Evolutionary conservation across 2,113 vertebrate genomes (phyloP), one percentile per base, ranked within the genome.

Genomic region (Leptobrachium leishanense): DNA sequence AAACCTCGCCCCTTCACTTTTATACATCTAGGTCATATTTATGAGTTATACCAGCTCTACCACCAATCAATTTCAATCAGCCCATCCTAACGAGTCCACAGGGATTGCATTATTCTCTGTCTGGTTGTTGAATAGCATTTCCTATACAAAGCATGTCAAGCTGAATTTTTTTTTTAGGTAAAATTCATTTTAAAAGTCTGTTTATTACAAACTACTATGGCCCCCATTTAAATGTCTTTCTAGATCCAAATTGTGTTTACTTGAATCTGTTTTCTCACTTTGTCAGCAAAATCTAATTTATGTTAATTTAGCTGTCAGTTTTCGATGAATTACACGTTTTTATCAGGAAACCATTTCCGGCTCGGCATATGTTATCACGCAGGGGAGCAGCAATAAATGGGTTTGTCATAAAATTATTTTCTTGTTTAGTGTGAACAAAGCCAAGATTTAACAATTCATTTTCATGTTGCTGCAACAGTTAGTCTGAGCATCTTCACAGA

Each of bases 381-480:
- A 63, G 54, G 46, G 54, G 31, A 57, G 20, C 57, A 39, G 72
- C 68, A 79, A 65, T 66, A 72, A 72, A 79, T 72, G 59, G 69
- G 57, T 54, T 71, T 79, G 77, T 72, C 69, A 72, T 50, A 66
- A 66, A 79, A 72, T 79, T 66, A 72, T 65, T 79, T 72, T 57
- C 69, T 72, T 20, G 13, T 20, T 39, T 59, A 43, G 44, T 20
- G 40, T 15, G 69, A 79, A 66, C 59, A 79, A 72, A 57, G 44
- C 44, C 44, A 72, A 20, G 57, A 65, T 79, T 72, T 72, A 72
- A 55, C 62, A 71, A 72, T 50, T 20, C 31, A 6, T 55, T 72
- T 66, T 55, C 55, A 53, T 13, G 31, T 53, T 65, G 44, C 57
- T 20, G 20, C 55, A 53, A 10, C n/a, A 79, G 39, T 41, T 65